These are phyloP conservation scores for Alloscopus bannaensis DNA, from an alignment of 2,888 invertebrate genomes.

Conservation along the genomic window DNA sequence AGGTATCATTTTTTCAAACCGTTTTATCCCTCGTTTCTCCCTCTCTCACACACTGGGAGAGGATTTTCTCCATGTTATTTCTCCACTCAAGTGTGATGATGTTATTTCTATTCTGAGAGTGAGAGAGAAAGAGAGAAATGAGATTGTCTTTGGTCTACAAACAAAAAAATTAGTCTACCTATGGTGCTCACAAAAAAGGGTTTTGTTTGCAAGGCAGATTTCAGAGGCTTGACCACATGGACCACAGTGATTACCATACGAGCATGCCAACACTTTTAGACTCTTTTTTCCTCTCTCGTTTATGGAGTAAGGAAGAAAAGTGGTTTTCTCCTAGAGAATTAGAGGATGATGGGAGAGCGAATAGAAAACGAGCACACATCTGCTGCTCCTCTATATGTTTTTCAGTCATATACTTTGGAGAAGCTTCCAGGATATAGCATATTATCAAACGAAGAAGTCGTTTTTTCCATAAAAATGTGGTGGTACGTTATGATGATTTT, in stretches of 20 bases:
- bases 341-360: conserved; percentile 14
- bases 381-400: conserved; percentile 20
- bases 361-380: conserved; percentile 25
- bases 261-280: conserved; percentile 43
- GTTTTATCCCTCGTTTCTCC: neutral
- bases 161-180: neutral
- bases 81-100: conserved; percentile 28
- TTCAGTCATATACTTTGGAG: too few relatives aligned
- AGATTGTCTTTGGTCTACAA: conserved; percentile 18
- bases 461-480: too few relatives aligned
- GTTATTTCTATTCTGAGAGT: conserved; percentile 34
- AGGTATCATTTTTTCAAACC: conserved; percentile 32
- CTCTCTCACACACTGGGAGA: conserved; percentile 14
- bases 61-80: conserved; percentile 35
- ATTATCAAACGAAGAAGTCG: too few relatives aligned
- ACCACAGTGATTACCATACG: conserved; percentile 60
- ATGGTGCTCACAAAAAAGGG: neutral
- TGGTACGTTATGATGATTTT: too few relatives aligned
- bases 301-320: conserved; percentile 26
- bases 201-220: conserved; percentile 43
- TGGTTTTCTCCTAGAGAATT: conserved; percentile 42
- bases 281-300: conserved; percentile 31
- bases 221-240: conserved; percentile 57
- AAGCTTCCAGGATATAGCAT: too few relatives aligned
- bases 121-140: conserved; percentile 13